Conservation (phyloP, 2,797 vertebrate genomes). For the Chiroxiphia lanceolata region DNA sequence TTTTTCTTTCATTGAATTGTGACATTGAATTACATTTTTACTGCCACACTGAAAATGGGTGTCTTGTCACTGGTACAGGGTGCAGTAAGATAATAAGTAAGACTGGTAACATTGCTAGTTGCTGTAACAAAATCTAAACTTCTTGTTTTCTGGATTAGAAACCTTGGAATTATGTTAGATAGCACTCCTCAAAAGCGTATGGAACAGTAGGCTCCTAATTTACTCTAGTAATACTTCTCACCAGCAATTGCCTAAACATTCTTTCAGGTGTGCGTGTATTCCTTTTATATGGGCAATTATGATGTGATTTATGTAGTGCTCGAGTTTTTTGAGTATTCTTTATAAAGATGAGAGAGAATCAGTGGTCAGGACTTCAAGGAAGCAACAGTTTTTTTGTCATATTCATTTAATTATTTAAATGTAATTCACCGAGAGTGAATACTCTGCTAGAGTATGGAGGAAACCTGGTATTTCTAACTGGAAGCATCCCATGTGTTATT, state of each 20-base stretch:
- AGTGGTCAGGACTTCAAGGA: neutral
- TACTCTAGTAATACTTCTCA: neutral
- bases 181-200: neutral
- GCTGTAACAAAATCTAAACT: neutral
- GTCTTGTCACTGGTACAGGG: neutral
- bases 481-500: neutral
- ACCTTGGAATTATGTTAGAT: neutral
- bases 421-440: neutral
- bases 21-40: neutral
- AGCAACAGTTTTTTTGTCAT: neutral
- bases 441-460: neutral
- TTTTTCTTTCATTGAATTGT: neutral
- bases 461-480: neutral
- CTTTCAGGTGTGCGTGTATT: neutral
- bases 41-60: neutral
- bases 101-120: rapidly evolving
- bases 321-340: neutral
- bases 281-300: neutral
- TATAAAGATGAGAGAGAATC: neutral
- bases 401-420: neutral
- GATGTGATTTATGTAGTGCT: neutral
- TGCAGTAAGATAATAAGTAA: neutral
- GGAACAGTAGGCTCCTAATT: neutral
- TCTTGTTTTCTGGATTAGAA: neutral
- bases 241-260: rapidly evolving